Evolutionary conservation across 2,113 vertebrate species (phyloP), one percentile per base, ranked within the genome.

Genomic region (Cynocephalus volans): DNA sequence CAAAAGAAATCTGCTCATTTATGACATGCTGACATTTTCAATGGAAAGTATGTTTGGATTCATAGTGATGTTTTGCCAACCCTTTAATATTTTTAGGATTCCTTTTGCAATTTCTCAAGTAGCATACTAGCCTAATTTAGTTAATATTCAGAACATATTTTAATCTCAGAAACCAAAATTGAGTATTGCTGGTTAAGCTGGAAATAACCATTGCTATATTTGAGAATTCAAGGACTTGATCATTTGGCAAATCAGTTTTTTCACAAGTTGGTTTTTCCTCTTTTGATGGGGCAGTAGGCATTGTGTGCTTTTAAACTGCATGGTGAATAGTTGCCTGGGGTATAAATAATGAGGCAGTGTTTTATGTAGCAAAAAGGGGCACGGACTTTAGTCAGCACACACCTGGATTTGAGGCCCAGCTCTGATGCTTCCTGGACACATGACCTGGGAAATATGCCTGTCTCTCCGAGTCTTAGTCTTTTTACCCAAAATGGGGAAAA

Each of bases 21-120:
- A 79, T 19, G 48, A 80, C 93, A 93, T 41, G 65, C 52, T 95
- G 65, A 62, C 41, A 58, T 77, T 89, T 72, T 64, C 83, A 31
- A 0, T 82, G 64, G 50, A 87, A 60, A 76, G 76, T 14, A 23
- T 48, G 8, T 85, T 26, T 62, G 50, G 36, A 19, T 3, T 67
- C 33, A 33, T n/a, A 21, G 2, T 33, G n/a, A 33, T 58, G 45
- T 93, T 96, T 67, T 84, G 69, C 26, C 58, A 79, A 4, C 23
- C 26, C 64, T 52, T 58, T 36, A 33, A 79, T 23, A 36, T 90
- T 89, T 79, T 86, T 69, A 76, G 54, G 19, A 48, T 76, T 81
- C 62, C 26, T 90, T 92, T 8, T 67, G 48, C 28, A 28, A 13
- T 50, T 69, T 82, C 52, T 94, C 23, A 60, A 62, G 65, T 21